Conservation (phyloP, 2,113 vertebrate species). For the Tychaedon coryphoeus region DNA sequence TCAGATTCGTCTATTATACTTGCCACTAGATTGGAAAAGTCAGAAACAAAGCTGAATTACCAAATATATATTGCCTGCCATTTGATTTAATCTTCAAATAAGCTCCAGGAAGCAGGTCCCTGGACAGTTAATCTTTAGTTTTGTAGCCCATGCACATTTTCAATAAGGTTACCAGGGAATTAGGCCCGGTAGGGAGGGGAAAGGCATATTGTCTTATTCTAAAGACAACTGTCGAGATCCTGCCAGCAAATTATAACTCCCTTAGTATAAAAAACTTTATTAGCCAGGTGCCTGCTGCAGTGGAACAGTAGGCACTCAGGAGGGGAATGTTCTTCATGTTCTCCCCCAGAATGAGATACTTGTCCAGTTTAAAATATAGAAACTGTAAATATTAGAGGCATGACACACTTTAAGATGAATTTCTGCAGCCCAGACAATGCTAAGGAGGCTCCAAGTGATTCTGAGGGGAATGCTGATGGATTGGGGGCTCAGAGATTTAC, state of each 20-base stretch:
- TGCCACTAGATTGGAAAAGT: conserved; percentile 44
- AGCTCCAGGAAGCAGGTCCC: conserved; percentile 77
- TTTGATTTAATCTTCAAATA: conserved; percentile 84
- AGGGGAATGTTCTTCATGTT: not conserved
- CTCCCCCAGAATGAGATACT: not conserved
- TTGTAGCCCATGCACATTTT: conserved; percentile 80
- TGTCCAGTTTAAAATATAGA: not conserved
- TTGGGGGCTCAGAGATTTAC: not conserved
- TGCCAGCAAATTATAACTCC: conserved; percentile 63
- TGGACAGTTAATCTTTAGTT: conserved; percentile 80
- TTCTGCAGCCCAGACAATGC: not conserved
- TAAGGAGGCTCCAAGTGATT: not conserved
- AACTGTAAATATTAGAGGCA: not conserved
- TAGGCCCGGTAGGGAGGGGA: conserved; percentile 62
- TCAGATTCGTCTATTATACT: conserved; percentile 60
- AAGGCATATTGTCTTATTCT: conserved; percentile 66
- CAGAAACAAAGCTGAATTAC: conserved; percentile 73
- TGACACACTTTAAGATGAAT: not conserved
- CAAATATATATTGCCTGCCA: conserved; percentile 77
- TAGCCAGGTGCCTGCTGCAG: not conserved
- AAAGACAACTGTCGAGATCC: conserved; percentile 56
- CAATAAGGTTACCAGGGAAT: conserved; percentile 79
- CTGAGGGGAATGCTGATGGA: not conserved
- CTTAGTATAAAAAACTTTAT: conserved; percentile 64
- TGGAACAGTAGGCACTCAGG: not conserved